phyloP scores from a whole-genome alignment of 2,113 vertebrate genomes.

The Stomatorhinus ivindoensis region DNA sequence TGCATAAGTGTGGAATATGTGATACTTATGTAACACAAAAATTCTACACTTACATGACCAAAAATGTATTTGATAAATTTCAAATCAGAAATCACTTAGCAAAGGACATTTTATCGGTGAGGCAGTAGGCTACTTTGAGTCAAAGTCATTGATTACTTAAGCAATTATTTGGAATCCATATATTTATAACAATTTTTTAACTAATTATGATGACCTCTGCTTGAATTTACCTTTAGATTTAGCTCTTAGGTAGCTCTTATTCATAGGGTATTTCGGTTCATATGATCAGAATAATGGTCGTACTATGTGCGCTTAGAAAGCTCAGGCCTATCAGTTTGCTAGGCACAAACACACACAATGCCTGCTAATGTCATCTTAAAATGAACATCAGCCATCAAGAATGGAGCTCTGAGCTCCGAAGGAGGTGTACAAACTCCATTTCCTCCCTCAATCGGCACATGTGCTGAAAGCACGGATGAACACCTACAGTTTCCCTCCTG shows the following conservation, averaged over 20 bases:
- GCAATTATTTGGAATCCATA: neutral
- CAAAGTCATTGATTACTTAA: neutral
- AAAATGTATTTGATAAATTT: slow-evolving; percentile 8
- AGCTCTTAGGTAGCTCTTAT: neutral
- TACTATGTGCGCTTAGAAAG: neutral
- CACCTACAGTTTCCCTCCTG: neutral
- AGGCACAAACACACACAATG: neutral
- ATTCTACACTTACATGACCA: slow-evolving; percentile 13
- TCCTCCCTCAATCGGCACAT: neutral
- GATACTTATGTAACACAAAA: slow-evolving; percentile 10
- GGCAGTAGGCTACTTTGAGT: neutral
- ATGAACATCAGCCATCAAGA: neutral
- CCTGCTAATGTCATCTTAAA: neutral
- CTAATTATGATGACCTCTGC: neutral
- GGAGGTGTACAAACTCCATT: neutral
- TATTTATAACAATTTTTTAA: neutral
- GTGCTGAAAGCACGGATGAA: neutral
- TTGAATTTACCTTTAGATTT: neutral
- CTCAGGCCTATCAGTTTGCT: neutral
- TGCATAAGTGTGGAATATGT: slow-evolving; percentile 23
- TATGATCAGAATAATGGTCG: neutral
- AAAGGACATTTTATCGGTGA: neutral
- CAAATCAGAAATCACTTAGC: slow-evolving; percentile 10
- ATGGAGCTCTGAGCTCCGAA: neutral
- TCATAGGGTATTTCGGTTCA: neutral